Conservation (phyloP, 2,113 vertebrate genomes). For the Pithys albifrons region DNA sequence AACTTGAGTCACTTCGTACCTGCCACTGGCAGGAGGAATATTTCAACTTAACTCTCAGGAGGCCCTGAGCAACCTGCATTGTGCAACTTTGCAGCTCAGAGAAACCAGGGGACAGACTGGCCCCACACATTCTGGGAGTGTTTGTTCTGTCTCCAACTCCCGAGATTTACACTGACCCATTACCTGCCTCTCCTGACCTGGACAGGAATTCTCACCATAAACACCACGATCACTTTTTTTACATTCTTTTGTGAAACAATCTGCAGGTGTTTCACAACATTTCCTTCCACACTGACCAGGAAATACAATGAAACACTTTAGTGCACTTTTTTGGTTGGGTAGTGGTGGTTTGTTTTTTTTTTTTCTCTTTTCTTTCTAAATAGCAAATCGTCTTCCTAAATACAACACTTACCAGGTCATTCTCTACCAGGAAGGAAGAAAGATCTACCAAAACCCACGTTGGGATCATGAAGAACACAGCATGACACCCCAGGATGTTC, state of each 20-base stretch:
- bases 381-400: fast-evolving
- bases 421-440: conserved; percentile 90
- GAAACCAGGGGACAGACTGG: background rate
- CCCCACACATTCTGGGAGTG: background rate
- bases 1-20: background rate
- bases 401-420: conserved; percentile 85
- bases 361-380: background rate
- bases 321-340: fast-evolving
- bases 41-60: background rate
- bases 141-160: background rate
- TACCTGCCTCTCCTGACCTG: background rate
- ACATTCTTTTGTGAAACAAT: background rate
- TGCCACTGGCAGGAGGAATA: background rate
- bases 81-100: background rate
- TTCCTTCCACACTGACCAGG: background rate
- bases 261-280: background rate
- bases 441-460: conserved; percentile 96
- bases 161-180: fast-evolving
- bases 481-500: conserved; percentile 93
- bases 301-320: background rate
- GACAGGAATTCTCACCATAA: fast-evolving
- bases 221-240: fast-evolving
- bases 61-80: fast-evolving
- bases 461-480: conserved; percentile 95
- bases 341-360: background rate